Base-by-base conservation (phyloP, 2,888 invertebrate species). In the Perdita meconis region DNA sequence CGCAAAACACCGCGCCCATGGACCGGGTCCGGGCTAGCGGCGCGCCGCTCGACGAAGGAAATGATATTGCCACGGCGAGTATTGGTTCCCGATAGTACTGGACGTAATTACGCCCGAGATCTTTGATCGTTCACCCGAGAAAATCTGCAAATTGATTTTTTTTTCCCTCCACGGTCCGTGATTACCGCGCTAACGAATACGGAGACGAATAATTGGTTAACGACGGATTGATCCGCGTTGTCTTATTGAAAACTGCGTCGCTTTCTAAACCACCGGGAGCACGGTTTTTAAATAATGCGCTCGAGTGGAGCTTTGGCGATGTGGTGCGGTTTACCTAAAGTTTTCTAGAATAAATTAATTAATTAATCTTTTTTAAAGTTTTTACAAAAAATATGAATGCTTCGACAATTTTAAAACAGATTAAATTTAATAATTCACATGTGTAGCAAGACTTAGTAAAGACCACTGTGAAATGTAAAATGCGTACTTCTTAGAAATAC, bases 61-160 rank as follows among this genome's bases (percentile, higher is more conserved):
- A 78, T 65, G 60, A 76, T 61, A 78, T 78, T 69, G 64, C 38
- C n/a, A 19, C 44, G 36, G 53, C 22, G 40, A 65, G 51, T 64
- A 69, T 69, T 63, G 69, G 65, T 63, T 78, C 69, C 69, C 78
- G 69, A 65, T 68, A 65, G 50, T 56, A 65, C 56, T 38, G 63
- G 44, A 78, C 50, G 69, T 69, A 78, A 77, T 78, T 78, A 69
- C 78, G 16, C 0, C n/a, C 42, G 40, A 55, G 59, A 77, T 77
- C 77, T 68, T 77, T 76, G 77, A 77, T 77, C 77, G 53, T 34
- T 47, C 59, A 64, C 19, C 63, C 68, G 77, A 64, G 64, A 22
- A 55, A 68, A 68, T 76, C 77, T 68, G 68, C 77, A 76, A 77
- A 77, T 68, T 68, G 77, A 76, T 77, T 77, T 76, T 64, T 77